Evolutionary conservation across 2,888 invertebrate genomes (phyloP).

Genomic region (Brachyptera putata): DNA sequence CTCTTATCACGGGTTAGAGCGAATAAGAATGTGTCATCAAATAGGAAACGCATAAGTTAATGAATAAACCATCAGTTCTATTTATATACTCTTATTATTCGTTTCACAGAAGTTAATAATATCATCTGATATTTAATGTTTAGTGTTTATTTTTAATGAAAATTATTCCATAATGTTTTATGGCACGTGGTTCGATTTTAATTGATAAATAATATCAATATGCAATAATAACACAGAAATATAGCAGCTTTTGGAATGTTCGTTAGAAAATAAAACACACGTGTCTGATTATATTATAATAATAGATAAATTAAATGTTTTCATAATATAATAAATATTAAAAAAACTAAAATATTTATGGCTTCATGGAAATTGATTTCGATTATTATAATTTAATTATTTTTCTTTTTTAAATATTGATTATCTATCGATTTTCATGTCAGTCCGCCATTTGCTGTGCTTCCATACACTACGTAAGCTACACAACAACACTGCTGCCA

Average conservation of each 20-base stretch:
- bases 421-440: constrained; percentile 43
- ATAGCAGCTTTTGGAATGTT: not conserved
- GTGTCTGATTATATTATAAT: not conserved
- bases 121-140: no score
- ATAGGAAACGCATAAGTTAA: no score
- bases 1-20: no score
- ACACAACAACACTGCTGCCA: constrained; percentile 16
- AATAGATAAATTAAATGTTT: not conserved
- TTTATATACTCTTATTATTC: no score
- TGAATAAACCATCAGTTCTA: no score
- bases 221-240: not conserved
- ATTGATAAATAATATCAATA: no score
- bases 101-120: no score
- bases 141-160: no score
- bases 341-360: not conserved
- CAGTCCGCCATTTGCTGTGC: constrained; percentile 74
- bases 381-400: not conserved
- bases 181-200: no score
- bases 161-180: no score
- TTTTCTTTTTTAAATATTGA: not conserved
- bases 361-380: not conserved
- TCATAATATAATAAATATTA: not conserved
- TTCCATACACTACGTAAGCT: constrained; percentile 54
- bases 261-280: not conserved
- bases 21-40: no score